Evolutionary conservation across 2,888 invertebrate genomes (phyloP), one percentile per base, ranked within the genome.

Genomic region (Yponomeuta evonymella): DNA sequence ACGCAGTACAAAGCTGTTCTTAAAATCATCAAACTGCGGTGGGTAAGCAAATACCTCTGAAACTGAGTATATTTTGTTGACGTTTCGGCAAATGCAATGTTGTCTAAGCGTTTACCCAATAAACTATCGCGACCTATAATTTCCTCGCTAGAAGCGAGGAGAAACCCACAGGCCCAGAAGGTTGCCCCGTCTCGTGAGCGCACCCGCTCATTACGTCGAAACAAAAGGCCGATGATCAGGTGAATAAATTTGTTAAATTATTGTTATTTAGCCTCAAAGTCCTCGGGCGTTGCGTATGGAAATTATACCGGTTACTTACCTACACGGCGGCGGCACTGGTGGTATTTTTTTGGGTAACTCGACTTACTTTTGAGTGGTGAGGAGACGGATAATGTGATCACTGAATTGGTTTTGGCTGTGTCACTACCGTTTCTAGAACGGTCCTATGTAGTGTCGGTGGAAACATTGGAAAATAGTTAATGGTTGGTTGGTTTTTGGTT

Each of bases 211-310:
- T 88, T 88, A 87, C 78, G 72, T 72, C 73, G 78, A 81, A 87
- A 90, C 90, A 90, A 90, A 86, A 86, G 87, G 79, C 79, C 82
- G 85, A 87, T 84, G 68, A 51, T 33, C 82, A 85, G 81, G 81
- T 77, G 88, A 86, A 89, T 89, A 89, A 87, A 89, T 89, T 90
- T 86, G 81, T 80, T 79, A 89, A 89, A 90, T 90, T 88, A 89
- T 89, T 87, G 88, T 87, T 88, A 87, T 89, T 89, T 84, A 77
- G 77, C 75, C 33, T 48, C 67, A 5, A 76, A 73, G 77, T 76
- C 81, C 84, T 79, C 78, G 74, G 75, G 84, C 85, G 81, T 76
- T 78, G 77, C 73, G 78, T 71, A 71, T 74, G 77, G 74, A 78
- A 79, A 82, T 80, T 79, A 76, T 77, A 65, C 65, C 65, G 65